Evolutionary conservation across 2,888 invertebrate genomes (phyloP), one percentile per base, ranked within the genome.

Genomic region (Flexamia atlantica): DNA sequence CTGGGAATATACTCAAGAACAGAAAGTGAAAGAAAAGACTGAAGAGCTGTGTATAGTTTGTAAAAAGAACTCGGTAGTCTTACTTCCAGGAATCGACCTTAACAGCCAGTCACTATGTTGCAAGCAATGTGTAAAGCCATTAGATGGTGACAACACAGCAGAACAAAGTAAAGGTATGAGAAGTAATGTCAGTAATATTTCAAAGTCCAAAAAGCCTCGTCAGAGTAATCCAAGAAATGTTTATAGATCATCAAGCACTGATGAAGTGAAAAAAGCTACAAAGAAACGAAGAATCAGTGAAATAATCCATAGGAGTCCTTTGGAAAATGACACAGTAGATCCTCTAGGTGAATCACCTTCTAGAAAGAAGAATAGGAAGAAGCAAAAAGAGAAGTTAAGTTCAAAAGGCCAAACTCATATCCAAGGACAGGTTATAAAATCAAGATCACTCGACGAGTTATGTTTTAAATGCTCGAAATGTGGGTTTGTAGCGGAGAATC

Each of bases 21-120:
- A 83, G 28, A 84, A 76, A 9, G 84, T 85, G n/a, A 83, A 82
- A 20, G 84, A 84, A 36, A 72, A 80, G 40, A 68, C 57, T 36
- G 25, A 30, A 10, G 84, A 84, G 28, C 57, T 68, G 53, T 84
- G 84, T 53, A 79, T 84, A n/a, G 70, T 84, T 32, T 84, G 84
- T 42, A 84, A 84, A 57, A 82, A 82, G 46, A 46, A 84, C 46
- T 50, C 57, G 0, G 84, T 84, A 4, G 76, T 82, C 14, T 74
- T 84, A n/a, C 32, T 82, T 12, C 84, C 84, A 7, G 80, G 80
- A 9, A 79, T 64, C 17, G 74, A 68, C 53, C 70, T 60, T 5
- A 74, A 79, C 20, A 32, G n/a, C 2, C 81, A 82, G 30, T 84
- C 84, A 50, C 36, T 82, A 20, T 84, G 84, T 57, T 84, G 84